Conservation (phyloP, 2,888 invertebrate genomes). For the Rotaria magnacalcarata region DNA sequence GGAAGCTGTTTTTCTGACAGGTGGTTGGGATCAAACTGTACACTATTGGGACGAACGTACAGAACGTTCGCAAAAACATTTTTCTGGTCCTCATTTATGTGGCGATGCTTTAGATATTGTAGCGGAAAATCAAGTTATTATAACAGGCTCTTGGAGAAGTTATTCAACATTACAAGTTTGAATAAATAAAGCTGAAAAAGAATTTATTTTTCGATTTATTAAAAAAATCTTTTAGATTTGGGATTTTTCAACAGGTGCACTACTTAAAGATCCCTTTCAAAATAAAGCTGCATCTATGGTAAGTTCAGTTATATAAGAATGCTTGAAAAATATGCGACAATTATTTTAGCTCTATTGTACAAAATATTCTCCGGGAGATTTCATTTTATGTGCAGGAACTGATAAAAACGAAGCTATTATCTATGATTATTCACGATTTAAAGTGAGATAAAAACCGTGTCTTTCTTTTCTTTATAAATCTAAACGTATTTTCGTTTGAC, state of each 20-base stretch:
- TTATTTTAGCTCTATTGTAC: conserved; percentile 56
- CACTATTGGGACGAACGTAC: conserved; percentile 51
- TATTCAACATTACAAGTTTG: conserved; percentile 55
- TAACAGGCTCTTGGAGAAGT: conserved; percentile 59
- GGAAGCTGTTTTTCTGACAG: conserved; percentile 55
- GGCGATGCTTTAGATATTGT: conserved; percentile 59
- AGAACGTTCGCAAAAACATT: conserved; percentile 49
- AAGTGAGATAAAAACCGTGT: conserved; percentile 50
- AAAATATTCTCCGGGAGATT: conserved; percentile 58
- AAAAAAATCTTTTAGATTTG: conserved; percentile 52
- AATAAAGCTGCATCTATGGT: conserved; percentile 41
- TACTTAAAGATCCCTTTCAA: conserved; percentile 54
- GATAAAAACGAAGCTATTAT: conserved; percentile 57
- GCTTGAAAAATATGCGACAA: too few species aligned
- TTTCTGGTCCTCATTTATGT: conserved; percentile 59
- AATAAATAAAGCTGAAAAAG: background rate
- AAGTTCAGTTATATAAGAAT: background rate
- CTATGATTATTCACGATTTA: conserved; percentile 58
- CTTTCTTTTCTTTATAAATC: background rate
- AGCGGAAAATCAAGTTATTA: conserved; percentile 56
- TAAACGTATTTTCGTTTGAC: too few species aligned
- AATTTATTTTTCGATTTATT: too few species aligned
- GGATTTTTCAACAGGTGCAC: conserved; percentile 55
- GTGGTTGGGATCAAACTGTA: conserved; percentile 60
- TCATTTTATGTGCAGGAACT: conserved; percentile 58